phyloP scores from a whole-genome alignment of 2,888 invertebrate genomes.

The Zootermopsis nevadensis region DNA sequence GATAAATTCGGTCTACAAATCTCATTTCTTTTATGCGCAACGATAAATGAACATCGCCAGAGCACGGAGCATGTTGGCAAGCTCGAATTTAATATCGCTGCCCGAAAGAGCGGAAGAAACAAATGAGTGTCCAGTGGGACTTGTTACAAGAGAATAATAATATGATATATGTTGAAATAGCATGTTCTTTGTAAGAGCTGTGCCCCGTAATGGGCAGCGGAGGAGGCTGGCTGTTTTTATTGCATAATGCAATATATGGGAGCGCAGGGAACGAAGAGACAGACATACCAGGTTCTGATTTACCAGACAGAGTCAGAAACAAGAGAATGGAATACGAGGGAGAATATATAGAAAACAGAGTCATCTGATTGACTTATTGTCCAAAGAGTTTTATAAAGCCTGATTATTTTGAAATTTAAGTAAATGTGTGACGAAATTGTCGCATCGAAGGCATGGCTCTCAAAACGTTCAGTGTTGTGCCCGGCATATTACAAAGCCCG shows the following conservation, averaged over 20 bases:
- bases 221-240: background rate
- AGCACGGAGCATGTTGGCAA: background rate
- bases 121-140: slow-evolving; percentile 14
- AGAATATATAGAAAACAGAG: too few species aligned
- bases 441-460: too few species aligned
- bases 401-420: too few species aligned
- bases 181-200: background rate
- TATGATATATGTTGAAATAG: background rate
- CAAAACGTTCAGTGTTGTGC: too few species aligned
- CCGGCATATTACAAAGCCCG: too few species aligned
- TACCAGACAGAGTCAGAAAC: background rate
- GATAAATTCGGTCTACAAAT: too few species aligned
- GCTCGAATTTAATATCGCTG: background rate
- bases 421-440: too few species aligned
- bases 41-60: background rate
- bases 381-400: too few species aligned
- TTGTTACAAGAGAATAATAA: background rate
- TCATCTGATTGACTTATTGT: too few species aligned
- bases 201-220: background rate
- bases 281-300: background rate
- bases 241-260: background rate
- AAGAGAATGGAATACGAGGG: background rate
- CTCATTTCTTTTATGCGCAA: background rate
- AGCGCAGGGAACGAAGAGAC: background rate
- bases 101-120: background rate